phyloP scores from a whole-genome alignment of 2,113 vertebrate genomes.

The Macrotis lagotis region DNA sequence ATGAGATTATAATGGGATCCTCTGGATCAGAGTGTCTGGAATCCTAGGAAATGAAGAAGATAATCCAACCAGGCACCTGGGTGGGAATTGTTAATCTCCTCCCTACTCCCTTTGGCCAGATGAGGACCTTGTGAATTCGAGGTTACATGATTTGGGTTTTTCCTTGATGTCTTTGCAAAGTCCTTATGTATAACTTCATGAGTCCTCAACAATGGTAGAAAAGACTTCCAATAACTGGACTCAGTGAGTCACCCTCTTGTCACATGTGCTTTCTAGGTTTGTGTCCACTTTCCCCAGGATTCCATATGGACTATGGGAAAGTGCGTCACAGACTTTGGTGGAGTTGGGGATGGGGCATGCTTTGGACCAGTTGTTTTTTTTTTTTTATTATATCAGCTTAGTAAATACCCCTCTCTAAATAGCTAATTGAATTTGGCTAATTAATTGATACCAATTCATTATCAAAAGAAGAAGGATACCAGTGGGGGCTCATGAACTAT shows the following conservation, averaged over 20 bases:
- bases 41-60: neutral
- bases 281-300: too few species aligned
- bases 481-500: neutral
- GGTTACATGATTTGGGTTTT: neutral
- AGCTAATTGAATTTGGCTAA: neutral
- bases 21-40: neutral
- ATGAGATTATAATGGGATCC: neutral
- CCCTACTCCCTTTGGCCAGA: neutral
- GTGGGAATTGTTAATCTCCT: neutral
- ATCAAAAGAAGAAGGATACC: neutral
- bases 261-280: neutral
- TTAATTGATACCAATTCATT: neutral
- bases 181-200: neutral
- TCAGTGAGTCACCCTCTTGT: neutral
- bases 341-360: too few species aligned
- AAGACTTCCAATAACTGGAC: neutral
- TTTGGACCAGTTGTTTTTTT: too few species aligned
- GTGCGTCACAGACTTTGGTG: neutral
- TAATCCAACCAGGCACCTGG: neutral
- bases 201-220: neutral
- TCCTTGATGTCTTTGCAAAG: neutral
- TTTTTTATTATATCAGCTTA: neutral
- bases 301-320: neutral
- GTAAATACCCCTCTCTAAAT: neutral
- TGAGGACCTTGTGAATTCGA: neutral